A percentile compares a stretch with the other conserved stretches of the same genome.
phyloP scores from a whole-genome alignment of 2,113 vertebrate species.

The Vidua chalybeata region DNA sequence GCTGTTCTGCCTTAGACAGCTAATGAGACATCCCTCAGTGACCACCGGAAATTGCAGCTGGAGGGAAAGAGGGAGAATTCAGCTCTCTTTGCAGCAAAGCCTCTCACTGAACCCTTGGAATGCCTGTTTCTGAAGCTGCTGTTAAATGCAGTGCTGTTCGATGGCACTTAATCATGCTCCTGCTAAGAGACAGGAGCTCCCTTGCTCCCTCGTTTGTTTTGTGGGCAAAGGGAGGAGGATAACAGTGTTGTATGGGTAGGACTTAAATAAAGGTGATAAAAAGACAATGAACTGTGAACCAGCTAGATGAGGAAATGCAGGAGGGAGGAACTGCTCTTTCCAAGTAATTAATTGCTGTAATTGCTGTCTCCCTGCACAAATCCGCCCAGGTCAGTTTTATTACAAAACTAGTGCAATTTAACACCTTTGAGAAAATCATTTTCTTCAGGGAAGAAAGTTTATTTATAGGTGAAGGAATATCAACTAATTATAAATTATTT shows the following conservation, averaged over 20 bases:
- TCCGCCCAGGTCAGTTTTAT: not conserved
- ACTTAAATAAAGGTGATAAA: not conserved
- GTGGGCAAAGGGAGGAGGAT: not conserved
- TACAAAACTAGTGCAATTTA: not conserved
- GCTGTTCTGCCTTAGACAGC: not conserved
- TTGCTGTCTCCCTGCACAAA: not conserved
- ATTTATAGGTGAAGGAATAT: not conserved
- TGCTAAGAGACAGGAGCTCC: not conserved
- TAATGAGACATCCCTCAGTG: not conserved
- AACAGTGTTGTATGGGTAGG: not conserved
- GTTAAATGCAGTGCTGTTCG: not conserved
- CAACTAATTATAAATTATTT: not conserved
- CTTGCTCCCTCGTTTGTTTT: not conserved
- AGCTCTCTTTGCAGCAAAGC: not conserved
- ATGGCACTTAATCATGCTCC: not conserved
- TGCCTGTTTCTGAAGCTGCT: not conserved
- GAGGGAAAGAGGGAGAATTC: not conserved
- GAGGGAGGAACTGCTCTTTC: not conserved
- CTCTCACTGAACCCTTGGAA: not conserved
- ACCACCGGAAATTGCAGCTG: not conserved
- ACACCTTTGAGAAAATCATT: not conserved
- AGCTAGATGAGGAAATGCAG: not conserved
- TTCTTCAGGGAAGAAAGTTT: not conserved
- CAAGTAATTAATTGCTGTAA: conserved; percentile 24
- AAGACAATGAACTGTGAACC: not conserved